Base-by-base conservation (phyloP, 2,113 vertebrate species). In the Lycocorax pyrrhopterus region DNA sequence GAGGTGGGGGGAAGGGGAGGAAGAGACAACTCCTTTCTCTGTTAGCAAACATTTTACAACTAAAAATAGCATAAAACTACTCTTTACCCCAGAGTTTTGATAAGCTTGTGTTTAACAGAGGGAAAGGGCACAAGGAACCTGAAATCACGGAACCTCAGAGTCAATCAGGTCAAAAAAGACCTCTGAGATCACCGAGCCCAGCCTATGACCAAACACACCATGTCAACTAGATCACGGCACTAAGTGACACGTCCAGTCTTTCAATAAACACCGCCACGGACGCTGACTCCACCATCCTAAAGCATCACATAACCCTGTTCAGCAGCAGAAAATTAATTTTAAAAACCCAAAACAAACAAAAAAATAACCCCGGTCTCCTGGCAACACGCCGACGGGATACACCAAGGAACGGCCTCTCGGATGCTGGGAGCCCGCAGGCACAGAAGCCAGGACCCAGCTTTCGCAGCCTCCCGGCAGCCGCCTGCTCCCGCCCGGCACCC, bases 371-470 rank as follows among this genome's bases (percentile, higher is more conserved):
- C 51, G 11, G n/a, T 46, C 33, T 22, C 23, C 30, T 1, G 9
- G 17, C 51, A 47, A 20, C 44, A 15, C 10, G 25, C 29, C 4
- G 20, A 4, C 0, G 1, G 23, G 43, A 15, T 0, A 12, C 10
- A 3, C 4, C 32, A 5, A 6, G 49, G 13, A 15, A 8, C 7
- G 12, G 37, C 5, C 10, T 7, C 33, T 0, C 0, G 27, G 43
- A 6, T 0, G 56, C 46, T 0, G 30, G 19, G 7, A 44, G n/a
- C 33, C 23, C 51, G 26, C 68, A 30, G 35, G 58, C 51, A 27
- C 13, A 4, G 26, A 7, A 0, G 17, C 10, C 76, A 5, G 37
- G 2, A 9, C 16, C 2, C 76, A 4, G 64, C 14, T 21, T 12
- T 1, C 2, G 1, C 9, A 4, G 55, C 3, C 6, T 4, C 26